Base-by-base conservation (phyloP, 2,888 invertebrate species). In the Steinernema scapterisci region DNA sequence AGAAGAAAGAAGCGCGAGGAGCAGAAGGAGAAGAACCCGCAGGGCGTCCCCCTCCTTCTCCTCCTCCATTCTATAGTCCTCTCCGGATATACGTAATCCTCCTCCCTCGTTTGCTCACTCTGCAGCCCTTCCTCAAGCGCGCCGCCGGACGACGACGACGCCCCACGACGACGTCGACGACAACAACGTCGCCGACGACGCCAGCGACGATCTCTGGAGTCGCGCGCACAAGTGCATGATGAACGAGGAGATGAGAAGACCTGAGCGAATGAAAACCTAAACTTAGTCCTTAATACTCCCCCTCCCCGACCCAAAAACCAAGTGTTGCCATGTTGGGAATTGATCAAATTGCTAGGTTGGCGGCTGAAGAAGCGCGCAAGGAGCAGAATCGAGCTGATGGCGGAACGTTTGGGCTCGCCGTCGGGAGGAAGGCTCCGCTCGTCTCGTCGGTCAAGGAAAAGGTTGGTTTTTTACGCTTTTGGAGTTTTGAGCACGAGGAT, bases 271-370 rank as follows among this genome's bases (percentile, higher is more conserved):
- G 63, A 63, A 63, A 63, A 63, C 16, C 3, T 63, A 63, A 63
- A 16, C 1, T 21, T 54, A 27, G 2, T 48, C 45, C 45, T 48
- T 19, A 38, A 52, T 48, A 16, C 1, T 45, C 25, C 71, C 56
- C 31, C 21, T 13, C n/a, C 70, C 70, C 31, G 38, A 38, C 38
- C 38, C 38, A 38, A 3, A 9, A 38, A 16, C 16, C 38, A 3
- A 6, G 5, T 38, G 38, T 38, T 38, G 77, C 74, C 46, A 85
- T 85, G 85, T 78, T 85, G 72, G 84, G 85, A 70, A 85, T 85
- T 78, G 84, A 85, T 78, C 84, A 85, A 79, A 85, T 85, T 78
- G 85, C 85, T 77, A 85, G 85, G 78, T 82, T 86, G 78, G 86
- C 86, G 45, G 86, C 86, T 74, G 86, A 86, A 75, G 86, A 86